These are phyloP conservation scores for Caenorhabditis tropicalis DNA, from an alignment of 1,140 invertebrate genomes.

Conservation along the genomic window DNA sequence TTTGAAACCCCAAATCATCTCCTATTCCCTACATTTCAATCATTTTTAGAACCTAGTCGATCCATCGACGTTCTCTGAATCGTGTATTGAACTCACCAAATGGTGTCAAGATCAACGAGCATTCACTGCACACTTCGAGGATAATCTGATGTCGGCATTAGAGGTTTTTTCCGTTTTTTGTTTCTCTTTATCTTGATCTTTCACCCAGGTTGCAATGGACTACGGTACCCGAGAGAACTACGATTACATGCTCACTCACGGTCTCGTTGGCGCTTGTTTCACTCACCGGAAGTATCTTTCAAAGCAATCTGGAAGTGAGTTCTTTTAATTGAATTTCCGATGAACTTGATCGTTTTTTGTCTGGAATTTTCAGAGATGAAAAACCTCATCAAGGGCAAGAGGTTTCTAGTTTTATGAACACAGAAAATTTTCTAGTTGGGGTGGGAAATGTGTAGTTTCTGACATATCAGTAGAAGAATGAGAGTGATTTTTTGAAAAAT, in stretches of 20 bases:
- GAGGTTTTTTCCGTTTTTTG: neutral
- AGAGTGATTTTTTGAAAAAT: too few relatives aligned
- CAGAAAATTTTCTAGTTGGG: too few relatives aligned
- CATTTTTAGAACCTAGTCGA: constrained; percentile 45
- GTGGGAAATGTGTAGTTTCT: too few relatives aligned
- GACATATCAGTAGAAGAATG: too few relatives aligned
- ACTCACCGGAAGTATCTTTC: constrained; percentile 45
- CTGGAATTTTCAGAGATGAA: too few relatives aligned
- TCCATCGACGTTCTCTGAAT: neutral
- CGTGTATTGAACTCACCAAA: constrained; percentile 49
- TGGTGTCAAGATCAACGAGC: constrained; percentile 50
- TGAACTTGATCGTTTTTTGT: neutral
- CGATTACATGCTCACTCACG: constrained; percentile 45
- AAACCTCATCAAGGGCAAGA: too few relatives aligned
- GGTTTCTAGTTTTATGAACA: too few relatives aligned
- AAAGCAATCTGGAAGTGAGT: constrained; percentile 31
- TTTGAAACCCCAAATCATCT: too few relatives aligned
- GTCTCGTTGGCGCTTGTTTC: constrained; percentile 45
- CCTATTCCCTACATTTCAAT: neutral
- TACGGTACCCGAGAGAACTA: constrained; percentile 47
- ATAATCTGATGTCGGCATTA: constrained; percentile 39
- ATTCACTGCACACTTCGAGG: constrained; percentile 44
- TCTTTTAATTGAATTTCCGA: neutral
- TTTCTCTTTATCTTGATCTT: neutral
- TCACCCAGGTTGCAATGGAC: constrained; percentile 36